Percentiles rank a stretch among this genome's conserved stretches.
Conservation (phyloP, 2,888 invertebrate genomes). For the Hemithea aestivaria region DNA sequence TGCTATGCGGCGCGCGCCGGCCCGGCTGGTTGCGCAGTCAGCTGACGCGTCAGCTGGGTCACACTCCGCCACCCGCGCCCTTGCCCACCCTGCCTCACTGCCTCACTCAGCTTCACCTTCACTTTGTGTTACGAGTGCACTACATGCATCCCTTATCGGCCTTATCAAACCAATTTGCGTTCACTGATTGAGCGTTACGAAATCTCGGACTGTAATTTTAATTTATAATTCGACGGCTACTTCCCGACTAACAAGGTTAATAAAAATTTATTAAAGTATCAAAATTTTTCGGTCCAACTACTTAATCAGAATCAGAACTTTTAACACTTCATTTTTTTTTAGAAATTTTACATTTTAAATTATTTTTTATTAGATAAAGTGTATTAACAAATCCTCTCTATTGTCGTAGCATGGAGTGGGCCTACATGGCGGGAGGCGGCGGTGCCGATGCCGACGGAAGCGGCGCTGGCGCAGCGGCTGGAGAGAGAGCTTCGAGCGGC, state of each 20-base stretch:
- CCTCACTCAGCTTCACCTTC: conserved; percentile 24
- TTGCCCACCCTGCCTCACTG: conserved; percentile 32
- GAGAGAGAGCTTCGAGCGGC: conserved; percentile 89
- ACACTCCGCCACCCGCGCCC: conserved; percentile 47
- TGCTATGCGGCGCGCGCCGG: conserved; percentile 71
- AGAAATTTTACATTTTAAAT: no score
- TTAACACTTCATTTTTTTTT: not conserved
- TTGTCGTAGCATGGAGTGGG: conserved; percentile 69
- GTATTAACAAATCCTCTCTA: conserved; percentile 27
- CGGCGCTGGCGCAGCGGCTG: conserved; percentile 85
- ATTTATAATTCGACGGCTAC: not conserved
- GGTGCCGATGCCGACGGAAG: conserved; percentile 78
- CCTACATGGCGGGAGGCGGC: conserved; percentile 71
- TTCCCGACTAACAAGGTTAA: no score
- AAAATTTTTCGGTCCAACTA: no score
- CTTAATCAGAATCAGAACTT: not conserved
- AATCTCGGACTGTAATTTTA: no score
- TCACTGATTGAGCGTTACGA: not conserved
- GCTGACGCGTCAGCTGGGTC: conserved; percentile 60
- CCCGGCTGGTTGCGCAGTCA: conserved; percentile 20
- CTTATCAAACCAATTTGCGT: not conserved
- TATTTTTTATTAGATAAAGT: no score
- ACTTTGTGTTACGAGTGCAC: conserved; percentile 4
- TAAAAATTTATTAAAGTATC: no score
- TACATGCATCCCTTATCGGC: not conserved